Evolutionary conservation across 2,888 invertebrate species (phyloP).

Genomic region (Chaitophorus viminalis): DNA sequence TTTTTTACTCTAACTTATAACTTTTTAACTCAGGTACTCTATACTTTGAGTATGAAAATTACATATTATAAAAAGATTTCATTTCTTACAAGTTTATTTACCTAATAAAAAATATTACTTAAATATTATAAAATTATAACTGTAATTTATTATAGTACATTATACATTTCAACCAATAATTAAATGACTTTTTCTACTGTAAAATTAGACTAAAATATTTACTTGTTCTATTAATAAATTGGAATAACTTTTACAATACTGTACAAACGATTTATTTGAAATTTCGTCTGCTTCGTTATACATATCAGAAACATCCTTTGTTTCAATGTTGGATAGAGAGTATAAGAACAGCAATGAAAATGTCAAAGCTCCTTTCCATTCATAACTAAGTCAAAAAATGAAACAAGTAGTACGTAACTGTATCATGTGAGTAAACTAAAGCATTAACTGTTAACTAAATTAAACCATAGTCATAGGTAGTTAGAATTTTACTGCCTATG

Average conservation of each 20-base stretch:
- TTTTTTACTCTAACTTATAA: too few species aligned
- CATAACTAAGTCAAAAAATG: conserved; percentile 35
- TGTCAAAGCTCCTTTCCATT: conserved; percentile 52
- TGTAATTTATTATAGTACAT: too few species aligned
- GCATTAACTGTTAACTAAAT: neutral
- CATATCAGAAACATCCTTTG: conserved; percentile 23
- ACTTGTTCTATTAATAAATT: conserved; percentile 54
- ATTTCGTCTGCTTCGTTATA: conserved; percentile 49
- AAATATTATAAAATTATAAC: too few species aligned
- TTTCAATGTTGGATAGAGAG: conserved; percentile 47
- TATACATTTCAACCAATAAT: too few species aligned
- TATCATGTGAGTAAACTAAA: neutral
- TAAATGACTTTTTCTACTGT: too few species aligned
- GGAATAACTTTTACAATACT: conserved; percentile 41
- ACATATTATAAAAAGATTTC: too few species aligned
- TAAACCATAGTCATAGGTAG: neutral
- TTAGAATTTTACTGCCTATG: too few species aligned
- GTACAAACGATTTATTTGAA: conserved; percentile 55
- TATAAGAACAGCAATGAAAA: conserved; percentile 41
- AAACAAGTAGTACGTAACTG: neutral
- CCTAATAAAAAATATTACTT: too few species aligned
- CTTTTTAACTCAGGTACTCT: too few species aligned
- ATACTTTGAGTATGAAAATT: too few species aligned
- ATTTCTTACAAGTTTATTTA: too few species aligned
- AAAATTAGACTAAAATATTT: neutral